Conservation (phyloP, 2,888 invertebrate genomes). For the Acleris literana region DNA sequence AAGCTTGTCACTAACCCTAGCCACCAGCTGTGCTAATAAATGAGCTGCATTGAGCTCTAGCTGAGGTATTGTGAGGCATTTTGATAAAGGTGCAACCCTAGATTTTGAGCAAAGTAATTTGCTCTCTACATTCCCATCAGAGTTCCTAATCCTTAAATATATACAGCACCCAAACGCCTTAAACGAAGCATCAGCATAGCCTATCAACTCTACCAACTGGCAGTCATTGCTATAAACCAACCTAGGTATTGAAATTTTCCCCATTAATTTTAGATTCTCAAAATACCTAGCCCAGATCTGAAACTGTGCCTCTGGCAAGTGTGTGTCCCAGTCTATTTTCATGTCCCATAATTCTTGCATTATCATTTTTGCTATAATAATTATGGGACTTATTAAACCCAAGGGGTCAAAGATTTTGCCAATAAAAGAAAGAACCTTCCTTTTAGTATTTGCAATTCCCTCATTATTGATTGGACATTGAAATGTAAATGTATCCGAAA, state of each 20-base stretch:
- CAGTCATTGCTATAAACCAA: neutral
- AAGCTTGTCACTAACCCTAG: neutral
- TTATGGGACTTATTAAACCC: conserved; percentile 13
- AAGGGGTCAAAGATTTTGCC: conserved; percentile 22
- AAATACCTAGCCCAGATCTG: neutral
- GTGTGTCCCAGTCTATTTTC: conserved; percentile 18
- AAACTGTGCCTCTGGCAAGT: conserved; percentile 1
- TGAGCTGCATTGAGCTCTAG: neutral
- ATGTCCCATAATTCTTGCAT: conserved; percentile 25
- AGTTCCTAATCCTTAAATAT: conserved; percentile 7
- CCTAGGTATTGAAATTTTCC: neutral
- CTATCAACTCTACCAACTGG: neutral
- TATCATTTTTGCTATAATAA: conserved; percentile 16
- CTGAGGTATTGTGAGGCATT: no score
- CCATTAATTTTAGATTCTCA: neutral
- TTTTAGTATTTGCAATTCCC: conserved; percentile 5
- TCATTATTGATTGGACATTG: neutral
- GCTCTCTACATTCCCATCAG: conserved; percentile 1
- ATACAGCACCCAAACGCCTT: conserved; percentile 25
- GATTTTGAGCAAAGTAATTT: conserved; percentile 20
- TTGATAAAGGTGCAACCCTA: neutral
- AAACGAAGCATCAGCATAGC: conserved; percentile 20
- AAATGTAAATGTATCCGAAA: neutral
- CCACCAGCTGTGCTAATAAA: neutral
- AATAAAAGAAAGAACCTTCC: conserved; percentile 14